Percentiles rank a stretch among this genome's conserved stretches.
Evolutionary conservation across 2,888 invertebrate genomes (phyloP).

Genomic region (Machimus atricapillus): DNA sequence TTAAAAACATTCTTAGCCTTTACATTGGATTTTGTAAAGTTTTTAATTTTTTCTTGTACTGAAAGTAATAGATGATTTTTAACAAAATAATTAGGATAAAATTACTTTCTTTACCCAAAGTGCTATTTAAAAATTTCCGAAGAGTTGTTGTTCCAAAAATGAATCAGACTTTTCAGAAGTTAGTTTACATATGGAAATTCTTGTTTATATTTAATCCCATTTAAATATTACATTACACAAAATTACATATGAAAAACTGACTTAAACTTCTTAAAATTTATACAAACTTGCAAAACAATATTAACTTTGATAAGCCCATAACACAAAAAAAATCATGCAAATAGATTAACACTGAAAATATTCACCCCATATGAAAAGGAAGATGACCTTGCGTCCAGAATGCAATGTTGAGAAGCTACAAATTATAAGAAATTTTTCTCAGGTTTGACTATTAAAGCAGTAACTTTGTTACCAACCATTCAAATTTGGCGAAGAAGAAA

Average conservation of each 20-base stretch:
- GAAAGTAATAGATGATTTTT: not conserved
- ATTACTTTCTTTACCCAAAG: not conserved
- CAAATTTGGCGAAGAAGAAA: conserved; percentile 58
- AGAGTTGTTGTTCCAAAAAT: too few relatives aligned
- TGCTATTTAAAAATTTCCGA: not conserved
- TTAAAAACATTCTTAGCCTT: not conserved
- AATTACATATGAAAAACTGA: not conserved
- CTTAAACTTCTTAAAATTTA: not conserved
- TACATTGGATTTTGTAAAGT: not conserved
- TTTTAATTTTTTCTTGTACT: not conserved
- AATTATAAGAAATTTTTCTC: conserved; percentile 5
- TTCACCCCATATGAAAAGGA: conserved; percentile 60
- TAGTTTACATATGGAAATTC: not conserved
- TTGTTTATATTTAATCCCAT: not conserved
- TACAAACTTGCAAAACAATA: not conserved
- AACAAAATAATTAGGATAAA: not conserved
- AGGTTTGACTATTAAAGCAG: not conserved
- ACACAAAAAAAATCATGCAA: conserved; percentile 28
- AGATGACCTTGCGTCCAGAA: conserved; percentile 58
- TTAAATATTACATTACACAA: not conserved
- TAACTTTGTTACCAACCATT: conserved; percentile 55
- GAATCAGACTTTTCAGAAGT: not conserved
- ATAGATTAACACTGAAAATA: conserved; percentile 41
- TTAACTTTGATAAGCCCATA: not conserved
- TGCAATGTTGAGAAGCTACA: conserved; percentile 46